A percentile compares a stretch with the other conserved stretches of the same genome.
These are phyloP conservation scores for Onychostruthus taczanowskii DNA, from an alignment of 2,113 vertebrate genomes.

Conservation along the genomic window DNA sequence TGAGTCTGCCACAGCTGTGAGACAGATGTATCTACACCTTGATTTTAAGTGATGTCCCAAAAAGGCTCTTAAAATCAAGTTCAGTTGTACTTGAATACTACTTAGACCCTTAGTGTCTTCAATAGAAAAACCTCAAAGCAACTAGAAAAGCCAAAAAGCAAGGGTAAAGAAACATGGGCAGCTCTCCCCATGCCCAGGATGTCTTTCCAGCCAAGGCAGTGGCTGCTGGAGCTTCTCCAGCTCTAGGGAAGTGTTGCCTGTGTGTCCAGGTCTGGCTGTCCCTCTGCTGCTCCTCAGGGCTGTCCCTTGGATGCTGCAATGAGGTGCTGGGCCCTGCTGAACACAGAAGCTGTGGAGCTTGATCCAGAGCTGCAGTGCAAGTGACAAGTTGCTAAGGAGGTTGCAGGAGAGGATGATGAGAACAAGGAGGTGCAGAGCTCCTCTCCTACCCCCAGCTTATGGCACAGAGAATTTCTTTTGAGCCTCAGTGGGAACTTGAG, in stretches of 20 bases:
- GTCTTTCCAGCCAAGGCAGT: not conserved
- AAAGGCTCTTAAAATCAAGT: not conserved
- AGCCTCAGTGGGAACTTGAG: not conserved
- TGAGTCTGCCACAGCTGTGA: not conserved
- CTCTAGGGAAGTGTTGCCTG: not conserved
- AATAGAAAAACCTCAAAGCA: not conserved
- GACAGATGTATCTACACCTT: not conserved
- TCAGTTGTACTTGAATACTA: not conserved
- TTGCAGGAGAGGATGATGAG: not conserved
- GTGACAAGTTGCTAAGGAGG: not conserved
- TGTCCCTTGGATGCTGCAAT: not conserved
- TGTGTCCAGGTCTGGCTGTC: not conserved
- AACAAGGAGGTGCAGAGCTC: not conserved
- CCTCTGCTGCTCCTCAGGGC: not conserved
- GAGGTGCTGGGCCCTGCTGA: not conserved
- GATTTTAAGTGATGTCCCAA: not conserved
- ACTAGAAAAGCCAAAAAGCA: not conserved
- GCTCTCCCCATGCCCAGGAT: not conserved
- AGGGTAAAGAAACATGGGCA: rapidly evolving
- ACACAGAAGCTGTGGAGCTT: not conserved
- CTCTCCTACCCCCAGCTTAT: not conserved
- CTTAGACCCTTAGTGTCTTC: not conserved
- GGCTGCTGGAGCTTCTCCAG: not conserved
- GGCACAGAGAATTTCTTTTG: not conserved
- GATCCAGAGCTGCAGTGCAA: not conserved